Percentiles rank a stretch among this genome's conserved stretches.
Evolutionary conservation across 2,888 invertebrate species (phyloP).

Genomic region (Malacosoma neustria): DNA sequence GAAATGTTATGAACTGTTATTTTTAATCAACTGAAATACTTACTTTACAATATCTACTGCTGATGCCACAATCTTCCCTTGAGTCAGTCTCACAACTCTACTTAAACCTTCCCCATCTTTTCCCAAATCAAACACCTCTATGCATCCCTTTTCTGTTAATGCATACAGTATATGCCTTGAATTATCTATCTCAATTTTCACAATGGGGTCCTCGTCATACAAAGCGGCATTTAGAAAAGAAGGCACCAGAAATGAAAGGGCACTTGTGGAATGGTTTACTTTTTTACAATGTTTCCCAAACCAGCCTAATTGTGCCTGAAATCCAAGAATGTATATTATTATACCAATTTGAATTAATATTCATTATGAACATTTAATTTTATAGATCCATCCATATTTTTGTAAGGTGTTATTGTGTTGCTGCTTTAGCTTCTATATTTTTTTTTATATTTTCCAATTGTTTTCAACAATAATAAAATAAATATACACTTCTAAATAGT

Average conservation of each 20-base stretch:
- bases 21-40: slow-evolving; percentile 28
- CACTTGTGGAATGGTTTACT: slow-evolving; percentile 93
- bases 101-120: slow-evolving; percentile 81
- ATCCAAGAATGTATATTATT: too few relatives aligned
- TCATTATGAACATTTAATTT: too few relatives aligned
- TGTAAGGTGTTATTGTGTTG: too few relatives aligned
- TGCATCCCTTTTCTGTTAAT: slow-evolving; percentile 90
- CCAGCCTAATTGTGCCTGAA: slow-evolving; percentile 89
- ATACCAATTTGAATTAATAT: too few relatives aligned
- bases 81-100: slow-evolving; percentile 83
- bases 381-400: too few relatives aligned
- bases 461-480: not conserved
- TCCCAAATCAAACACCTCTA: slow-evolving; percentile 93
- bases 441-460: not conserved
- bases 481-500: too few relatives aligned
- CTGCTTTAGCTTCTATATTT: too few relatives aligned
- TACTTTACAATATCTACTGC: slow-evolving; percentile 90
- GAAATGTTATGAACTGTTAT: too few relatives aligned
- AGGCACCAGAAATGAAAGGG: slow-evolving; percentile 91
- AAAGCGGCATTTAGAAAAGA: slow-evolving; percentile 91
- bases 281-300: slow-evolving; percentile 96
- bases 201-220: slow-evolving; percentile 91
- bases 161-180: slow-evolving; percentile 92
- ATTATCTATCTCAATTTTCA: slow-evolving; percentile 92
- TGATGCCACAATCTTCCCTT: slow-evolving; percentile 82